Percentiles rank a stretch among this genome's conserved stretches.
Conservation (phyloP, 2,888 invertebrate species). For the Adelognathus sp. region DNA sequence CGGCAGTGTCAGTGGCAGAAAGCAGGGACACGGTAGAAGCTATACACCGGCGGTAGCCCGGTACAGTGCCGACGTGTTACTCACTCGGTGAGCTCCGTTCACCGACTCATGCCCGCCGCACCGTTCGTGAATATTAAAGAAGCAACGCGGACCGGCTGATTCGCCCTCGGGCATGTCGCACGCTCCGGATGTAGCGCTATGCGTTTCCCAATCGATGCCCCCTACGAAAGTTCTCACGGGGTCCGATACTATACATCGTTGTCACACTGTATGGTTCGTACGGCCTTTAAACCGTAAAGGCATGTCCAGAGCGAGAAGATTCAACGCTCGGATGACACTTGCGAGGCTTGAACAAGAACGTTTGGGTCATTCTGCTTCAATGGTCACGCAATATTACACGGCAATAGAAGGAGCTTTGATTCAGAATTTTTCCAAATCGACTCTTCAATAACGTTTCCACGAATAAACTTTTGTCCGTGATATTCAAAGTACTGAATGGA, state of each 20-base stretch:
- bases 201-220: constrained; percentile 44
- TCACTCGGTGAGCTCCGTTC: constrained; percentile 46
- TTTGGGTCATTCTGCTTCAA: not conserved
- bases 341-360: not conserved
- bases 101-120: constrained; percentile 36
- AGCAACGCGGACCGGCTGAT: constrained; percentile 27
- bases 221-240: constrained; percentile 31
- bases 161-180: constrained; percentile 50
- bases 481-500: too few relatives aligned
- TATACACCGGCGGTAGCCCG: not conserved
- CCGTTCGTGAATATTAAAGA: constrained; percentile 57
- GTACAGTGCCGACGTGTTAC: constrained; percentile 33
- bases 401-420: too few relatives aligned
- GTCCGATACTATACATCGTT: not conserved
- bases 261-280: not conserved
- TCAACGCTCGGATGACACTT: not conserved
- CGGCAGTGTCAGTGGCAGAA: constrained; percentile 16
- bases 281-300: not conserved
- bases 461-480: too few relatives aligned
- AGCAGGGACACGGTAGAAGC: constrained; percentile 22
- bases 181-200: constrained; percentile 55
- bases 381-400: not conserved
- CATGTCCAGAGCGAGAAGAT: not conserved
- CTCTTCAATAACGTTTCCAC: too few relatives aligned
- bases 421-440: too few relatives aligned